These are phyloP conservation scores for Tethea ocularis DNA, from an alignment of 2,888 invertebrate genomes.

Conservation along the genomic window DNA sequence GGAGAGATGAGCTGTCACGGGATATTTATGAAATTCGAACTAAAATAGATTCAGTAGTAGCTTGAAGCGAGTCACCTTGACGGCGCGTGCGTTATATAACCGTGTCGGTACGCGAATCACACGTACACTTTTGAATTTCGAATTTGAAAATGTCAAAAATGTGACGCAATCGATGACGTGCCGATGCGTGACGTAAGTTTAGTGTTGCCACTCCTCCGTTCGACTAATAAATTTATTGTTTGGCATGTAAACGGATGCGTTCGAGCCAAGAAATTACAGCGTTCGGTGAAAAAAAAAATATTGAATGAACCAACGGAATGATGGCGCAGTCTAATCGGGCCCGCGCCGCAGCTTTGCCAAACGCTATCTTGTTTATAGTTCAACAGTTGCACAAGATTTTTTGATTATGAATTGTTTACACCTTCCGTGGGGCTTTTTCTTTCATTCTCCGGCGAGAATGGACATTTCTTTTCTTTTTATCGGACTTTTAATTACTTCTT, in stretches of 20 bases:
- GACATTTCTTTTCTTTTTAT: constrained; percentile 59
- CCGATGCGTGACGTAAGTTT: constrained; percentile 68
- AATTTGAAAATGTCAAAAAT: constrained; percentile 67
- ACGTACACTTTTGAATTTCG: constrained; percentile 49
- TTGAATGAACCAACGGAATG: constrained; percentile 80
- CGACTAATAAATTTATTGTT: constrained; percentile 83
- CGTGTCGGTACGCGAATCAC: constrained; percentile 46
- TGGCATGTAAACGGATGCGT: constrained; percentile 84
- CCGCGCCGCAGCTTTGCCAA: constrained; percentile 72
- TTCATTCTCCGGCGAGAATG: constrained; percentile 27
- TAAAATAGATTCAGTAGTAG: constrained; percentile 80
- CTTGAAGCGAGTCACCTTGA: constrained; percentile 81
- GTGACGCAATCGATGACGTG: constrained; percentile 75
- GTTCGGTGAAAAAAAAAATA: constrained; percentile 82
- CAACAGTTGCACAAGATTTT: constrained; percentile 65
- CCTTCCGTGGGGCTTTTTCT: constrained; percentile 27
- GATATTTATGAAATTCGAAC: constrained; percentile 83
- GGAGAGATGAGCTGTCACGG: constrained; percentile 81
- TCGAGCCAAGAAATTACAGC: constrained; percentile 83
- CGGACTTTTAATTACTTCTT: constrained; percentile 76
- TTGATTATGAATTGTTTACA: constrained; percentile 58
- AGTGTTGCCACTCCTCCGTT: constrained; percentile 81
- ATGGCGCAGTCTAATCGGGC: constrained; percentile 75
- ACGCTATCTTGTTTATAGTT: constrained; percentile 71
- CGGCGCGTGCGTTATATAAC: constrained; percentile 73